These are phyloP conservation scores for Calonectris borealis DNA, from an alignment of 2,113 vertebrate species.

Conservation along the genomic window DNA sequence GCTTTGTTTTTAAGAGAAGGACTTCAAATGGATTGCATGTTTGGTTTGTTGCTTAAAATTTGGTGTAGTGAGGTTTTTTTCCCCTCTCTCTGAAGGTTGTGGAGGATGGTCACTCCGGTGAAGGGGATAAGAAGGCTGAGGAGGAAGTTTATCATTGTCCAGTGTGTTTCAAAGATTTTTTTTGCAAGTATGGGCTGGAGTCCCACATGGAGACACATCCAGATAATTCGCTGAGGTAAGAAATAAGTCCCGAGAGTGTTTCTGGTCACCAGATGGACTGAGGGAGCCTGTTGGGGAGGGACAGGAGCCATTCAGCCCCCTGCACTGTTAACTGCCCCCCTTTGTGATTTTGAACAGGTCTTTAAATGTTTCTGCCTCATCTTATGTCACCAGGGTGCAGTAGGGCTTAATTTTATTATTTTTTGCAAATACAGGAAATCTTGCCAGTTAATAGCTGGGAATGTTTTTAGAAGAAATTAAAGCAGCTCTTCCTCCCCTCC, in stretches of 20 bases:
- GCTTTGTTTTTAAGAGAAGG: background rate
- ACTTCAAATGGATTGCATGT: background rate
- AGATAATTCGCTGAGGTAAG: conserved; percentile 87
- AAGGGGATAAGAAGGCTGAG: conserved; percentile 72
- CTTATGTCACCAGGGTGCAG: background rate
- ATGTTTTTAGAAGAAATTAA: background rate
- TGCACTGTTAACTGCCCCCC: background rate
- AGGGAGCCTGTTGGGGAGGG: background rate
- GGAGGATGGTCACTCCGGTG: conserved; percentile 75
- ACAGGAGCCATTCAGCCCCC: background rate
- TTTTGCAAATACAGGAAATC: background rate
- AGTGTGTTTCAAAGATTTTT: conserved; percentile 91
- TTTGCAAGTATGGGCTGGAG: conserved; percentile 89
- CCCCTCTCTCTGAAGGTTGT: conserved; percentile 68
- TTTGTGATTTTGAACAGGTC: background rate
- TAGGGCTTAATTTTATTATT: background rate
- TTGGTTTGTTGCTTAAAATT: background rate
- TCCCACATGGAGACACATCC: conserved; percentile 94
- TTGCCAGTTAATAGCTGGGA: background rate
- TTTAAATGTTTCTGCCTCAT: background rate
- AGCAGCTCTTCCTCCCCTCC: background rate
- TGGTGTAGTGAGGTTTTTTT: background rate
- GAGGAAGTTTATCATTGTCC: conserved; percentile 88
- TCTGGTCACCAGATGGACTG: background rate
- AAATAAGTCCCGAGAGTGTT: background rate